These are phyloP conservation scores for Thymelicus lineola DNA, from an alignment of 2,888 invertebrate species.

Conservation along the genomic window DNA sequence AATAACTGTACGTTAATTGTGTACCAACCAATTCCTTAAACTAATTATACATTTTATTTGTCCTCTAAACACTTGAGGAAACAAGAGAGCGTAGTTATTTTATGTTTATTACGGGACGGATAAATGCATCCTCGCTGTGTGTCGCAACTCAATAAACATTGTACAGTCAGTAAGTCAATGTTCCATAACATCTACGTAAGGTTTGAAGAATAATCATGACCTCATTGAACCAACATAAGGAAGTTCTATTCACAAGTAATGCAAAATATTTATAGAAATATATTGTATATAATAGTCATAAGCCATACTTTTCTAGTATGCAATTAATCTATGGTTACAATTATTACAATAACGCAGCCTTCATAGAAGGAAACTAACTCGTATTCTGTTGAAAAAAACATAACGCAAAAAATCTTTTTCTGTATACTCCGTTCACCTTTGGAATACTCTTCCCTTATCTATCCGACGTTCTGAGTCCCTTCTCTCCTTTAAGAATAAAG, in stretches of 20 bases:
- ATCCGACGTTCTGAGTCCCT: no score
- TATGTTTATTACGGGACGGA: not conserved
- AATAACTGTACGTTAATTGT: not conserved
- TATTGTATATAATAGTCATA: not conserved
- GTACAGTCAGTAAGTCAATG: not conserved
- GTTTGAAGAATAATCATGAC: constrained; percentile 3
- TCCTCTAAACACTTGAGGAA: not conserved
- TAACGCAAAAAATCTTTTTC: no score
- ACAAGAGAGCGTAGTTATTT: not conserved
- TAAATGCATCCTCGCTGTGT: not conserved
- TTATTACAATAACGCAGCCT: not conserved
- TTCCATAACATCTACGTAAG: not conserved
- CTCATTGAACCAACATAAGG: not conserved
- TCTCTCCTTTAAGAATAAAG: no score
- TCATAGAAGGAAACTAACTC: no score
- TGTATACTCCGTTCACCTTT: no score
- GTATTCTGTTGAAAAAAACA: no score
- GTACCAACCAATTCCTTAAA: not conserved
- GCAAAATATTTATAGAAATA: not conserved
- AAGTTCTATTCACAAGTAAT: not conserved
- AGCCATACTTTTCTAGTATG: not conserved
- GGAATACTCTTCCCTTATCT: no score
- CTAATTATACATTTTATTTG: not conserved
- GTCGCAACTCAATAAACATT: not conserved
- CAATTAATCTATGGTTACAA: not conserved